These are phyloP conservation scores for Drosophila orena DNA, from an alignment of 1,140 invertebrate species.

Conservation along the genomic window DNA sequence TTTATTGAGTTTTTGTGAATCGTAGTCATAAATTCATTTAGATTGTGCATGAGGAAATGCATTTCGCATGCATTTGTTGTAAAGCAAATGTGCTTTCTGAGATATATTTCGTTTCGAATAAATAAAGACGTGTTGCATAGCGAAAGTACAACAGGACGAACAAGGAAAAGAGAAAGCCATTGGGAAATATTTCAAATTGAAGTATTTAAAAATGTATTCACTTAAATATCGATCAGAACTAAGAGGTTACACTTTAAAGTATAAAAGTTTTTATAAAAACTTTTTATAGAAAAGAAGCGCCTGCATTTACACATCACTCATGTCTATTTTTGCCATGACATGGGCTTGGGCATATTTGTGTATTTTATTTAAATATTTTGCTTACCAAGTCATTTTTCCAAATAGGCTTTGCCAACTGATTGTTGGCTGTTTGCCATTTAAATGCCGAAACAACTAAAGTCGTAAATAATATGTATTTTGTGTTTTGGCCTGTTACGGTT, in stretches of 20 bases:
- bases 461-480: slow-evolving; percentile 62
- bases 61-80: slow-evolving; percentile 40
- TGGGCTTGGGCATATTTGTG: slow-evolving; percentile 15
- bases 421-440: slow-evolving; percentile 55
- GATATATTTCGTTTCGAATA: slow-evolving; percentile 15
- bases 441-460: slow-evolving; percentile 64
- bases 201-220: not conserved
- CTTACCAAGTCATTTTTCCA: slow-evolving; percentile 63
- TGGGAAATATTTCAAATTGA: not conserved
- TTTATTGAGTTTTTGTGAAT: slow-evolving; percentile 61
- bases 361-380: slow-evolving; percentile 60
- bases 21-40: slow-evolving; percentile 64
- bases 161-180: not conserved
- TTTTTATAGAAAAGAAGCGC: not conserved
- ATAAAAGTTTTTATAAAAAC: too few species aligned
- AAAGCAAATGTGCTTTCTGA: slow-evolving; percentile 29
- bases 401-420: slow-evolving; percentile 54
- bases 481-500: not conserved
- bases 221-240: not conserved
- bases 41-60: slow-evolving; percentile 41
- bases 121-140: not conserved
- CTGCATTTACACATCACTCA: slow-evolving; percentile 6
- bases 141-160: not conserved
- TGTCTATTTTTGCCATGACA: slow-evolving; percentile 1
- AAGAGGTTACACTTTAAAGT: not conserved